Conservation (phyloP, 1,140 invertebrate species). For the Lasioglossum baleicum region DNA sequence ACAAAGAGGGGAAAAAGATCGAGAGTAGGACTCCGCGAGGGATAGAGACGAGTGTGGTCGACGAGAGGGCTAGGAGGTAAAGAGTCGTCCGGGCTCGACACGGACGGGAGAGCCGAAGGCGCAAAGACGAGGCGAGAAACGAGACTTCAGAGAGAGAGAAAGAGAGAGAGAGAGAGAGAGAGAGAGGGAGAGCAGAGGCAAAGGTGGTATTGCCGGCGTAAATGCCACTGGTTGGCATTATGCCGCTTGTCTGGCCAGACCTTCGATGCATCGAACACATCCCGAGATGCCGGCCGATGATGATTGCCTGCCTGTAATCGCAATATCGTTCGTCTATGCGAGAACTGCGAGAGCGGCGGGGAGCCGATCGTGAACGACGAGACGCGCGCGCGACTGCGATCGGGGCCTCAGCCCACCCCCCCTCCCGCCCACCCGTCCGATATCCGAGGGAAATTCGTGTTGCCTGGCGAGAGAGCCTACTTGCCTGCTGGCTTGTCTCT, state of each 20-base stretch:
- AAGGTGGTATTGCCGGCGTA: slow-evolving; percentile 75
- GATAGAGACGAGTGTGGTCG: slow-evolving; percentile 41
- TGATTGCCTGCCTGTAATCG: slow-evolving; percentile 66
- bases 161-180: slow-evolving; percentile 38
- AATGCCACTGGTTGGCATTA: slow-evolving; percentile 80
- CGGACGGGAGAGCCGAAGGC: slow-evolving; percentile 14
- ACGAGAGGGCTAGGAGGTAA: slow-evolving; percentile 35
- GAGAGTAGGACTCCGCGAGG: slow-evolving; percentile 9
- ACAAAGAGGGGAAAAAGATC: slow-evolving; percentile 43
- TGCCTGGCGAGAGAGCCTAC: no score
- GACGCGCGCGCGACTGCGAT: slow-evolving; percentile 27
- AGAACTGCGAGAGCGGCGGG: slow-evolving; percentile 21
- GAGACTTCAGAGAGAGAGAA: background rate
- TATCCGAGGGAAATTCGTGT: no score
- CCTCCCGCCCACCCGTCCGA: no score
- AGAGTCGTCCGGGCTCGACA: slow-evolving; percentile 16
- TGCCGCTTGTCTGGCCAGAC: slow-evolving; percentile 71
- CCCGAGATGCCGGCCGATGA: slow-evolving; percentile 62
- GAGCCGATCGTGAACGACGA: slow-evolving; percentile 51
- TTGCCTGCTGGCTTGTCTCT: no score
- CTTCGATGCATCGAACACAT: slow-evolving; percentile 72
- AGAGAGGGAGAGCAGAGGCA: slow-evolving; percentile 60
- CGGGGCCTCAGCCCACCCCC: background rate
- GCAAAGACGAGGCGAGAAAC: slow-evolving; percentile 30
- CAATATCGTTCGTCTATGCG: slow-evolving; percentile 65